These are phyloP conservation scores for Tethya wilhelma DNA, from an alignment of 37 sponge, comb jelly and placozoan genomes.

Conservation along the genomic window DNA sequence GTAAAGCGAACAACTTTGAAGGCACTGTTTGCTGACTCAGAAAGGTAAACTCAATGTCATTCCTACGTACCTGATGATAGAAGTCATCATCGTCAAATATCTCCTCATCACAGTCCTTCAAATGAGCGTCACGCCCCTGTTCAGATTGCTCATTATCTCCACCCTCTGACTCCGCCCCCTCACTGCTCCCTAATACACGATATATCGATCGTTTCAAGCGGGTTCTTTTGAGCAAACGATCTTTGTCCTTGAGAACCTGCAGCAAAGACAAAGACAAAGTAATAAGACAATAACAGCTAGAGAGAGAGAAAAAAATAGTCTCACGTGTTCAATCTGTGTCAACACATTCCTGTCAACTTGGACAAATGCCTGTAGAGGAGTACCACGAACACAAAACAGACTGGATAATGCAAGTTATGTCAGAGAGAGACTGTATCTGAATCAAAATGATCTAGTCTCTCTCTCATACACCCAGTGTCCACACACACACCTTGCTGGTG, in stretches of 20 bases:
- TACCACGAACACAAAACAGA: too few species aligned
- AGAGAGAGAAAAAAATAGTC: not conserved
- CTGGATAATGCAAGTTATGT: too few species aligned
- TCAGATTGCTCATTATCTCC: not conserved
- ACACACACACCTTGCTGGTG: constrained; percentile 61
- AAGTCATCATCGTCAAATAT: constrained; percentile 97
- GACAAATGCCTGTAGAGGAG: constrained; percentile 52
- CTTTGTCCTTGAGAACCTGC: constrained; percentile 69
- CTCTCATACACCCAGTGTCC: not conserved
- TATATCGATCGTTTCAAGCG: constrained; percentile 72
- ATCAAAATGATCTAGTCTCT: not conserved
- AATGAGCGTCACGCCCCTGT: constrained; percentile 52
- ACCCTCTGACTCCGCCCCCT: not conserved
- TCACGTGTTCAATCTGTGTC: constrained; percentile 72
- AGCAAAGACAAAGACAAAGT: not conserved
- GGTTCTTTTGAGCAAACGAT: constrained; percentile 69
- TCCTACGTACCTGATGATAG: constrained; percentile 85
- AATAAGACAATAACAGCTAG: not conserved
- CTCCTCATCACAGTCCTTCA: constrained; percentile 76
- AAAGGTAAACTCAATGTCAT: not conserved
- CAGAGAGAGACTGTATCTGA: too few species aligned
- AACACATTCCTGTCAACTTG: constrained; percentile 62
- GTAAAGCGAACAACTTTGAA: not conserved
- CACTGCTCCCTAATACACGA: constrained; percentile 56
- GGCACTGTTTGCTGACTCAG: not conserved